Evolutionary conservation across 2,113 vertebrate genomes (phyloP).

Genomic region (Stomatorhinus ivindoensis): DNA sequence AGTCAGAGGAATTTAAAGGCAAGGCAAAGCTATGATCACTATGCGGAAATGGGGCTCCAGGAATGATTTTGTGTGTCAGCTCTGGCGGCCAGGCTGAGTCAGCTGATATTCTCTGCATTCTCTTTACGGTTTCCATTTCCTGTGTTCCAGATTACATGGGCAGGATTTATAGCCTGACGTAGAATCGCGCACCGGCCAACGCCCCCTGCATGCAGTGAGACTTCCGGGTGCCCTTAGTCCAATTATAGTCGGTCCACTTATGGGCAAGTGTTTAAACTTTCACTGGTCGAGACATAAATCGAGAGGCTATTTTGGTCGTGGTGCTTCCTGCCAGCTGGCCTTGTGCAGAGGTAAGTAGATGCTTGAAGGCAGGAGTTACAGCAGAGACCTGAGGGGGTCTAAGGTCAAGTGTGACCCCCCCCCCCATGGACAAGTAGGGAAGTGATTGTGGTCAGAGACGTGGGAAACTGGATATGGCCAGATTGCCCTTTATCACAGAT

Average conservation of each 20-base stretch:
- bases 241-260: not conserved
- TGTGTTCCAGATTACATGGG: not conserved
- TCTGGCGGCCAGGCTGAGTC: not conserved
- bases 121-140: not conserved
- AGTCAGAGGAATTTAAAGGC: not conserved
- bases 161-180: not conserved
- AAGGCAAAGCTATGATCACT: not conserved
- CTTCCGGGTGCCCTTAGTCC: not conserved
- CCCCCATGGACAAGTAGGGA: conserved; percentile 32
- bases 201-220: too few relatives aligned
- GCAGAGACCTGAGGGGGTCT: conserved; percentile 31
- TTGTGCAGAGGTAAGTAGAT: conserved; percentile 49
- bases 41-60: not conserved
- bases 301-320: conserved; percentile 48
- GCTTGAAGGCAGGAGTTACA: conserved; percentile 32
- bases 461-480: not conserved
- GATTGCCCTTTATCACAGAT: not conserved
- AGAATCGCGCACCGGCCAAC: not conserved
- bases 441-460: not conserved
- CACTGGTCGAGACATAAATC: conserved; percentile 21
- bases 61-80: not conserved
- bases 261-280: not conserved
- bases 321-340: conserved; percentile 54
- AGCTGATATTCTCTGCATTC: not conserved
- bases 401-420: conserved; percentile 37